These are phyloP conservation scores for Rhabdophis nuchalis DNA, from an alignment of 2,797 vertebrate genomes.

Conservation along the genomic window DNA sequence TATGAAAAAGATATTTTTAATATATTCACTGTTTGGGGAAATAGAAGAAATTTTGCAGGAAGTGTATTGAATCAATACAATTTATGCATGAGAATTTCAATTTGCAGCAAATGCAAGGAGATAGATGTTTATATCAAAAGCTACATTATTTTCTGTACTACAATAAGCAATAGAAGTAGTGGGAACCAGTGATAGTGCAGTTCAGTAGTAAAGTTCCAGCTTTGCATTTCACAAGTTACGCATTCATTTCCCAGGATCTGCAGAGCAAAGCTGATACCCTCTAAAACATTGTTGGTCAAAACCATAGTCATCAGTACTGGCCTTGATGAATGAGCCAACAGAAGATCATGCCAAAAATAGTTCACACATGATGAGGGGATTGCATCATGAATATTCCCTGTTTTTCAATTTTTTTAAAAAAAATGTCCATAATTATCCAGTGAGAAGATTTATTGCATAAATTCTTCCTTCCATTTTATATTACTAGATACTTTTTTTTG, in stretches of 20 bases:
- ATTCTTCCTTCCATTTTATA: background rate
- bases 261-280: background rate
- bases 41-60: background rate
- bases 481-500: background rate
- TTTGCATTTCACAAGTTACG: background rate
- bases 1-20: conserved; percentile 29
- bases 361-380: background rate
- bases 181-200: too few relatives aligned
- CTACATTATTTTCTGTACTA: background rate
- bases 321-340: background rate
- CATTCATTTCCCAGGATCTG: background rate
- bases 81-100: background rate
- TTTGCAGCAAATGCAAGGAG: background rate
- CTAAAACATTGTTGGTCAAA: background rate
- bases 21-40: conserved; percentile 5
- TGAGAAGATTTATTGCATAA: background rate
- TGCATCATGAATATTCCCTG: background rate
- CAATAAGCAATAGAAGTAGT: background rate
- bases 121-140: background rate
- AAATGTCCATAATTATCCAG: background rate
- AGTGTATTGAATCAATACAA: background rate
- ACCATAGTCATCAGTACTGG: background rate
- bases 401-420: background rate
- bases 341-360: background rate
- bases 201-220: too few relatives aligned